Base-by-base conservation (phyloP, 2,888 invertebrate species). In the Drosophila nr. perissopoda region DNA sequence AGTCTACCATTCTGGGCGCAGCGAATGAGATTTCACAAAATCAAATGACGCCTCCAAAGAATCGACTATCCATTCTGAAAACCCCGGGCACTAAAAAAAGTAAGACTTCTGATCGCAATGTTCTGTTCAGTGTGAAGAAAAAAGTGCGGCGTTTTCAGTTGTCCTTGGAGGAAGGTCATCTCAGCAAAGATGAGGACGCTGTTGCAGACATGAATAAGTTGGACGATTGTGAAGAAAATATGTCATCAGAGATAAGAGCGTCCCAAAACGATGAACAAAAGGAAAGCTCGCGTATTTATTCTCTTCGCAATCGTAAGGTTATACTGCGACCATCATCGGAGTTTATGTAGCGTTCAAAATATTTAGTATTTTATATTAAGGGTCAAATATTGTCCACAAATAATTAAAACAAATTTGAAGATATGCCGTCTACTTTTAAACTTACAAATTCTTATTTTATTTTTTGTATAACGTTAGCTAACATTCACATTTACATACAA, bases 61-160 rank as follows among this genome's bases (percentile, higher is more conserved):
- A 58, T 4, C 83, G 89, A 1, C 85, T 89, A 61, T 92, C 92
- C 0, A 93, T 92, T 27, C 62, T 93, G 0, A 93, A 92, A 67
- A 93, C 92, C 0, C 92, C 93, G 0, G 92, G 92, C 2, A 90
- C 91, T 0, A 73, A 75, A 0, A 79, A 82, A 56, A 74, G 79
- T 2, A 85, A 81, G 34, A 36, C 74, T 5, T 76, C 48, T 5
- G 68, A 70, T 4, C 88, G 82, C 6, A 89, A 81, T 38, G 92
- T 93, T 13, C 60, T 89, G 18, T 93, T 93, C 59, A 91, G 91
- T 63, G 88, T 92, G 36, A 83, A 91, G 56, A 82, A 91, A n/a
- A 79, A 80, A 18, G 86, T 91, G 7, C 91, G 91, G 16, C 88
- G 83, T 1, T 88, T 91, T 36, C 77, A 90, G 52, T 92, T 92